Percentiles rank a stretch among this genome's conserved stretches.
phyloP scores from a whole-genome alignment of 2,113 vertebrate genomes.

The Poeciliopsis retropinna region DNA sequence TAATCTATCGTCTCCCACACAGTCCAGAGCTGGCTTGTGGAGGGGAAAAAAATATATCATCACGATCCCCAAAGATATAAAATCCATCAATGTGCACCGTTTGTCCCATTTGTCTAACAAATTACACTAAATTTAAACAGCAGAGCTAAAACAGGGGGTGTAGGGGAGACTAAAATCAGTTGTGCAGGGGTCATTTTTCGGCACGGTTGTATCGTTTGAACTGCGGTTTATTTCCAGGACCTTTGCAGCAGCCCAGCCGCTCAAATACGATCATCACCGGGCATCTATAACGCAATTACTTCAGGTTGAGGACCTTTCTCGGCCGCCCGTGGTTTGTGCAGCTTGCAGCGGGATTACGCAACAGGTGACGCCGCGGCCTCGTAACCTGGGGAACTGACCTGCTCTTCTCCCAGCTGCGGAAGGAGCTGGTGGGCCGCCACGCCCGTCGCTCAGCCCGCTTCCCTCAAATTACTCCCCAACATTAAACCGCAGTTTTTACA shows the following conservation, averaged over 20 bases:
- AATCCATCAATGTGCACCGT: constrained; percentile 54
- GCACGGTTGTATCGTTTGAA: constrained; percentile 2
- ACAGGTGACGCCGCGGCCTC: constrained; percentile 44
- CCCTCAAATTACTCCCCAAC: neutral
- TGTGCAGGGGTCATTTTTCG: constrained; percentile 9
- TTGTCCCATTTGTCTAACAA: constrained; percentile 43
- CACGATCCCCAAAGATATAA: constrained; percentile 36
- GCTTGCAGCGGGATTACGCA: constrained; percentile 50
- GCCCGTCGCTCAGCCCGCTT: neutral
- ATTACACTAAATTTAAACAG: constrained; percentile 44
- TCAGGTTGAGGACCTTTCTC: constrained; percentile 18
- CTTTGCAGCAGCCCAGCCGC: constrained; percentile 1
- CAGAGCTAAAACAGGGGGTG: neutral
- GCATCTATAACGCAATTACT: constrained; percentile 53
- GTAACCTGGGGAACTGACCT: constrained; percentile 51
- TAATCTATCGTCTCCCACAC: constrained; percentile 46
- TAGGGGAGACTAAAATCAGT: constrained; percentile 3
- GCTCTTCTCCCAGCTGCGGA: constrained; percentile 32
- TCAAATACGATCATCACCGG: constrained; percentile 34
- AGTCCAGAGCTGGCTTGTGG: constrained; percentile 26
- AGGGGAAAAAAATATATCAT: constrained; percentile 4
- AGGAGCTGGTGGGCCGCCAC: constrained; percentile 26
- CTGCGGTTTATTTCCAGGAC: constrained; percentile 12
- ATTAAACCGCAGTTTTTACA: neutral
- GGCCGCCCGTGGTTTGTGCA: constrained; percentile 20